These are phyloP conservation scores for Apteryx owenii DNA, from an alignment of 2,113 vertebrate genomes.

Conservation along the genomic window DNA sequence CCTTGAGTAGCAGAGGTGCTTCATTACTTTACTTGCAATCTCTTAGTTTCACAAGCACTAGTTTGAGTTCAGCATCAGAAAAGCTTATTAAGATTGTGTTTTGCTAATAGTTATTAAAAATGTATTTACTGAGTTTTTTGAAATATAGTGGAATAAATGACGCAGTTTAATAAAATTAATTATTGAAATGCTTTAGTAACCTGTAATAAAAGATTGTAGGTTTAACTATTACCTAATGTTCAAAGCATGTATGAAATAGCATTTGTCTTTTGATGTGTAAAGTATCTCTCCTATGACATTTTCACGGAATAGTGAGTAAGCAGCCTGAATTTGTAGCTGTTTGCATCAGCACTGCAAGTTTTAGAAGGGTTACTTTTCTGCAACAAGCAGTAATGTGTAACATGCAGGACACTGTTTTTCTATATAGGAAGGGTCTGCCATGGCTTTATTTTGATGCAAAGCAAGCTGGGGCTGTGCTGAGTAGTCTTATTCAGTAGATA, in stretches of 20 bases:
- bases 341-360: background rate
- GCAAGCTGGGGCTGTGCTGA: background rate
- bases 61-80: background rate
- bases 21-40: background rate
- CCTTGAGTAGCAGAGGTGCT: background rate
- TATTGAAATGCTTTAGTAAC: background rate
- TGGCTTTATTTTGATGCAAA: background rate
- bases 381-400: background rate
- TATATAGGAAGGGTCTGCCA: background rate
- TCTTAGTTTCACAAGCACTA: background rate
- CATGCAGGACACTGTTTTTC: background rate
- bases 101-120: background rate
- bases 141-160: background rate
- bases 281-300: background rate
- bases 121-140: background rate
- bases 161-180: background rate
- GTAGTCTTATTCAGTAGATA: background rate
- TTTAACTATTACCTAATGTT: background rate
- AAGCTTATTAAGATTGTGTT: background rate
- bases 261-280: background rate
- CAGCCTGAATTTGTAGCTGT: background rate
- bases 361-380: background rate
- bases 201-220: background rate
- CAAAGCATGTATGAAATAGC: background rate
- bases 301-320: background rate